Evolutionary conservation across 1,140 invertebrate genomes (phyloP), one percentile per base, ranked within the genome.

Genomic region (Euura saliciscinereae): DNA sequence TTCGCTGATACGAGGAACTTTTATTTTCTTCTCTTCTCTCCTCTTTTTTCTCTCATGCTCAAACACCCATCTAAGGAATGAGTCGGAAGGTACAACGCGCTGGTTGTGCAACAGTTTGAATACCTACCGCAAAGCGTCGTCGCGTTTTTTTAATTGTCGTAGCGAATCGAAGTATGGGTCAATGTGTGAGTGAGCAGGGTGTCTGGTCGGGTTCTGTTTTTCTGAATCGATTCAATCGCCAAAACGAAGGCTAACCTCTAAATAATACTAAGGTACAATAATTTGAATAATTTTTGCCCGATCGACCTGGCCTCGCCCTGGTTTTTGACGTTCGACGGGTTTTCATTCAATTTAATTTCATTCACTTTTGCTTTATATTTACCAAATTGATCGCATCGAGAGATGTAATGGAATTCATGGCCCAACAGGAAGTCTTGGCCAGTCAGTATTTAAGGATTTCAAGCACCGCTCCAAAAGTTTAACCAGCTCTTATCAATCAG

Each of bases 281-380:
- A 6, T 59, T 59, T 59, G 4, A 59, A 59, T 59, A 59, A 59
- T 59, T 59, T 59, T 59, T 59, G 13, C 51, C 10, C 51, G 51
- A 59, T 59, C 51, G 51, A 59, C 51, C 28, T n/a, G 51, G 13
- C 51, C 51, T 59, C 51, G 51, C 51, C 51, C 51, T 59, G 51
- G 10, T 59, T 59, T n/a, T 59, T 59, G 51, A 59, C 51, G 13
- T 59, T 59, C 13, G 51, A 59, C 51, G 51, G 13, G 3, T 59
- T 59, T 59, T 59, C 5, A 59, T 59, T 28, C 28, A 28, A 28
- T 28, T 28, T 28, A 28, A 28, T 28, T 28, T 28, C 28, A 0
- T 1, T 28, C 28, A 28, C 28, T 28, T 28, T 28, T 28, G 28
- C 28, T 28, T 28, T 28, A 28, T 28, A 28, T n/a, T 3, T n/a